A percentile compares a stretch with the other conserved stretches of the same genome.
phyloP scores from a whole-genome alignment of 2,888 invertebrate species.

The Scaeva pyrastri region DNA sequence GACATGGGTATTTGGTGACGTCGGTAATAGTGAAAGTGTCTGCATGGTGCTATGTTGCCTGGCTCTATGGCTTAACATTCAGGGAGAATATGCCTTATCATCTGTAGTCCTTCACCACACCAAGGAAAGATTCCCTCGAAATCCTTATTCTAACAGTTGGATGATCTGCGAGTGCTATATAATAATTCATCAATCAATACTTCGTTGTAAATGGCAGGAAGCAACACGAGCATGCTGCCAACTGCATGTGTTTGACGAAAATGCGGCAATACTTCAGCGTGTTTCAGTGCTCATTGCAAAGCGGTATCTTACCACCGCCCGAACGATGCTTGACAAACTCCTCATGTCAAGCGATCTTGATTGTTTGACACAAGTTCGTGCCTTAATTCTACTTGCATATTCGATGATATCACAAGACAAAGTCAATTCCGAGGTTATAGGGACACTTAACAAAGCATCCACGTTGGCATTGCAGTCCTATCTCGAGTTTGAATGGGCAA shows the following conservation, averaged over 20 bases:
- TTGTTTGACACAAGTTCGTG: constrained; percentile 85
- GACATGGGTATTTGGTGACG: constrained; percentile 83
- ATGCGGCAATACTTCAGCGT: constrained; percentile 87
- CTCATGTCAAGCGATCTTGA: constrained; percentile 83
- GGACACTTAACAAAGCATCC: constrained; percentile 89
- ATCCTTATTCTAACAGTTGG: constrained; percentile 87
- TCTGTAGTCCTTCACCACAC: constrained; percentile 87
- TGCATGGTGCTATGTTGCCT: constrained; percentile 89
- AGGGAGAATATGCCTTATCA: constrained; percentile 86
- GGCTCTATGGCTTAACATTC: constrained; percentile 84
- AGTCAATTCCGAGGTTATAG: constrained; percentile 86
- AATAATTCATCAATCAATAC: constrained; percentile 84
- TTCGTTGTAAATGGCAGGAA: constrained; percentile 87
- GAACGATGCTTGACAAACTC: constrained; percentile 80
- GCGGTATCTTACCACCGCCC: constrained; percentile 82
- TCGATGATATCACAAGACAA: constrained; percentile 85
- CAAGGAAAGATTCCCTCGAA: constrained; percentile 87
- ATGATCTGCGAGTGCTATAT: constrained; percentile 87
- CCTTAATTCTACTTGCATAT: constrained; percentile 89
- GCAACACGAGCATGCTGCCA: constrained; percentile 89
- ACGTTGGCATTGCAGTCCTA: constrained; percentile 90
- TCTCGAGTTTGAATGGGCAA: constrained; percentile 90
- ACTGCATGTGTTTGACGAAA: constrained; percentile 87
- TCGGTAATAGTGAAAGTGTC: constrained; percentile 88
- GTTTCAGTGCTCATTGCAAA: constrained; percentile 83